A percentile compares a stretch with the other conserved stretches of the same genome.
These are phyloP conservation scores for Schlechtendalia chinensis DNA, from an alignment of 1,140 invertebrate species.

Conservation along the genomic window DNA sequence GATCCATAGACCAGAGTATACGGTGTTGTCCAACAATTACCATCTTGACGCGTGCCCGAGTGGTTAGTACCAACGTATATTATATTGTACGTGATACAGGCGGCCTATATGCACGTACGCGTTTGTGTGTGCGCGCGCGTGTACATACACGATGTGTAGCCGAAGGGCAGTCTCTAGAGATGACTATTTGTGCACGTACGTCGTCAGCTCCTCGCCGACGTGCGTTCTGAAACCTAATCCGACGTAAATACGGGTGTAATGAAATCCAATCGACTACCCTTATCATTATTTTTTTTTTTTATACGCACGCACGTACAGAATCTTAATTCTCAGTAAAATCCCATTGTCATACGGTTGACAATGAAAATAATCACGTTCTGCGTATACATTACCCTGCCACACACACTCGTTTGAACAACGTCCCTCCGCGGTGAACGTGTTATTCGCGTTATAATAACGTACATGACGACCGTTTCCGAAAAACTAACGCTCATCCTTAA, in stretches of 20 bases:
- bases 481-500: too few species aligned
- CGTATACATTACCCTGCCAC: background rate
- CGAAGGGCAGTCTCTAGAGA: background rate
- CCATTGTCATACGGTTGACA: background rate
- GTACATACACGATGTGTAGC: background rate
- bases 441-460: background rate
- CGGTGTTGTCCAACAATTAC: background rate
- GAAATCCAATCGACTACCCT: constrained; percentile 35
- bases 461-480: too few species aligned
- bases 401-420: background rate
- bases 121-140: too few species aligned
- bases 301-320: too few species aligned
- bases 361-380: background rate
- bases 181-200: too few species aligned
- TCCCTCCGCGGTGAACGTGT: background rate
- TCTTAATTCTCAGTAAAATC: background rate
- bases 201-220: too few species aligned
- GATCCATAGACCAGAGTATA: background rate
- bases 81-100: background rate
- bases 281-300: background rate
- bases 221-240: constrained; percentile 7
- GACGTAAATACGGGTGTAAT: constrained; percentile 15
- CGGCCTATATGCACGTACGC: background rate
- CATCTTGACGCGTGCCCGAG: constrained; percentile 39
- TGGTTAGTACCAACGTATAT: background rate